Conservation (phyloP, 2,113 vertebrate genomes). For the Myanophis thanlyinensis region DNA sequence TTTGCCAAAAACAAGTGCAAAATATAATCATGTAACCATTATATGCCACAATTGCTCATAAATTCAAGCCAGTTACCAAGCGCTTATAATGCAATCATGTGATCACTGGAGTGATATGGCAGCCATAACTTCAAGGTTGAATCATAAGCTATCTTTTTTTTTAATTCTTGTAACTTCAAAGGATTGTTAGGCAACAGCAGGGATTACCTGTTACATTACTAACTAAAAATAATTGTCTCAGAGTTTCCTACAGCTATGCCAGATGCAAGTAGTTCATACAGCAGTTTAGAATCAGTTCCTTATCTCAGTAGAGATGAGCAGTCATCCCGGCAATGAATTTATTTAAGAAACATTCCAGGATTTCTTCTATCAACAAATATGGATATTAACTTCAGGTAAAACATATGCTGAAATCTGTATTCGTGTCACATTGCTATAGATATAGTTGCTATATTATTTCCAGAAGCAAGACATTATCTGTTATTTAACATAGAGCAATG, state of each 20-base stretch:
- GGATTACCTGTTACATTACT: not conserved
- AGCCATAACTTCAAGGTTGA: not conserved
- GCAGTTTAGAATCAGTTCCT: not conserved
- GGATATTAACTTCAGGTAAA: not conserved
- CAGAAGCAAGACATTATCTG: not conserved
- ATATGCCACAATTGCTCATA: not conserved
- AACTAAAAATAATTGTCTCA: not conserved
- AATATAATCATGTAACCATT: not conserved
- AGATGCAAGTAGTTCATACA: not conserved
- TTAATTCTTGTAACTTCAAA: not conserved
- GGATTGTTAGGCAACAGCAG: not conserved
- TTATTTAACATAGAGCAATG: not conserved
- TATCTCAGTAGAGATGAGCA: not conserved
- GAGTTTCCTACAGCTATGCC: not conserved
- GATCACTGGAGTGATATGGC: not conserved
- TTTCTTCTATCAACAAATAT: not conserved
- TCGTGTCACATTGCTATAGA: not conserved
- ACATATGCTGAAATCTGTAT: not conserved
- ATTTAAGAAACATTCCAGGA: not conserved
- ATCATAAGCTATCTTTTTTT: not conserved
- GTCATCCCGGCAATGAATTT: not conserved
- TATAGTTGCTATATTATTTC: not conserved
- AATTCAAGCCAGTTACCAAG: not conserved
- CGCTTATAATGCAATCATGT: not conserved
- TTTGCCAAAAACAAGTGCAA: not conserved